These are phyloP conservation scores for Helicorthomorpha holstii DNA, from an alignment of 1,140 invertebrate genomes.

Conservation along the genomic window DNA sequence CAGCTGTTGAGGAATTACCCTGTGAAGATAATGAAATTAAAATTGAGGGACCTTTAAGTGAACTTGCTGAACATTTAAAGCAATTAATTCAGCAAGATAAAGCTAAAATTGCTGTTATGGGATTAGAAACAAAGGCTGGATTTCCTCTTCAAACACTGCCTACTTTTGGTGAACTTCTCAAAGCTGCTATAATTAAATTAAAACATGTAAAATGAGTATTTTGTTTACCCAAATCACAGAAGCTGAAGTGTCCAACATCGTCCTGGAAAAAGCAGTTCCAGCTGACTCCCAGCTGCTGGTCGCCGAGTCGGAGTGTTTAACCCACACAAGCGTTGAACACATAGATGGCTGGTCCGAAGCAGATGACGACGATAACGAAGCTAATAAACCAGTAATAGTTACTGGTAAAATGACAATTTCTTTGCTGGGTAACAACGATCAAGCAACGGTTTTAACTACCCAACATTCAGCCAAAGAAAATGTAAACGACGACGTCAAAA, in stretches of 20 bases:
- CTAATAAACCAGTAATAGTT: conserved; percentile 49
- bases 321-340: conserved; percentile 12
- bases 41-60: not conserved
- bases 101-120: conserved; percentile 35
- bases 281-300: conserved; percentile 61
- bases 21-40: not conserved
- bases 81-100: not conserved
- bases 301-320: conserved; percentile 46
- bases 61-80: not conserved
- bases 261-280: conserved; percentile 59
- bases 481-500: not conserved
- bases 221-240: not conserved
- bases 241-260: conserved; percentile 38
- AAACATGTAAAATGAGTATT: not conserved
- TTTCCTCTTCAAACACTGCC: no score
- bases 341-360: conserved; percentile 24
- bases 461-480: not conserved
- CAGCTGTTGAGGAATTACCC: no score
- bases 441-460: not conserved
- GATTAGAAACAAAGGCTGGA: conserved; percentile 62
- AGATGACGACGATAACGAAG: no score
- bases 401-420: conserved; percentile 78
- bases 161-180: no score
- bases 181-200: no score
- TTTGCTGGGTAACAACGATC: conserved; percentile 60